Evolutionary conservation across 2,113 vertebrate species (phyloP).

Genomic region (Mesoclemmys tuberculata): DNA sequence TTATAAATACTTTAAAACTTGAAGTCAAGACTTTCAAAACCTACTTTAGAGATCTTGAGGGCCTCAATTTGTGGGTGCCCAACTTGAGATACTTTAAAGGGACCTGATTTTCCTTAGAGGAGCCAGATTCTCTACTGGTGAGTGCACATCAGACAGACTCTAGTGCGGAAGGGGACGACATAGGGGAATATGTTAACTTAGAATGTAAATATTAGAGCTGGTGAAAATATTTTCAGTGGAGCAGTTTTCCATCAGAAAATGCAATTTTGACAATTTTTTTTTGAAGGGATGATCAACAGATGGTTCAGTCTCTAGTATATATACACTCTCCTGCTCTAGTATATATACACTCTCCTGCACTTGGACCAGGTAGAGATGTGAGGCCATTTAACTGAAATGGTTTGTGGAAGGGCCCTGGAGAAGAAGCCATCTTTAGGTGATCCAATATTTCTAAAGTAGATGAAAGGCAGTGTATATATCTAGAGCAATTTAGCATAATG

Average conservation of each 20-base stretch:
- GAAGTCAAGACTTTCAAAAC: background rate
- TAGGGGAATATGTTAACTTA: no score
- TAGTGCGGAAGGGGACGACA: background rate
- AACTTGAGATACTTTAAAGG: background rate
- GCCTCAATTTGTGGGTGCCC: background rate
- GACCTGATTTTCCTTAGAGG: background rate
- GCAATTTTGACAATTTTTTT: background rate
- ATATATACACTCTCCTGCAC: background rate
- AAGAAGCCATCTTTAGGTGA: background rate
- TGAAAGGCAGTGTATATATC: rapidly evolving
- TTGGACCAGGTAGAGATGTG: background rate
- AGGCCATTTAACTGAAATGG: background rate
- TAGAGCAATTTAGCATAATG: background rate
- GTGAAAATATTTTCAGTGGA: background rate
- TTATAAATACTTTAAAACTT: background rate
- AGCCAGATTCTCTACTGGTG: background rate
- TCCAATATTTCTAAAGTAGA: background rate
- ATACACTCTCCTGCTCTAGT: background rate
- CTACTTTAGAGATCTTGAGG: background rate
- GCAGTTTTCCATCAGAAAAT: background rate
- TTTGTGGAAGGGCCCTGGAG: background rate
- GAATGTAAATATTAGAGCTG: background rate
- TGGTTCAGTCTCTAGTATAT: background rate
- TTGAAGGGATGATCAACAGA: background rate
- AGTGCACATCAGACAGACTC: background rate